Evolutionary conservation across 1,140 invertebrate species (phyloP), one percentile per base, ranked within the genome.

Genomic region (Eufriesea mexicana): DNA sequence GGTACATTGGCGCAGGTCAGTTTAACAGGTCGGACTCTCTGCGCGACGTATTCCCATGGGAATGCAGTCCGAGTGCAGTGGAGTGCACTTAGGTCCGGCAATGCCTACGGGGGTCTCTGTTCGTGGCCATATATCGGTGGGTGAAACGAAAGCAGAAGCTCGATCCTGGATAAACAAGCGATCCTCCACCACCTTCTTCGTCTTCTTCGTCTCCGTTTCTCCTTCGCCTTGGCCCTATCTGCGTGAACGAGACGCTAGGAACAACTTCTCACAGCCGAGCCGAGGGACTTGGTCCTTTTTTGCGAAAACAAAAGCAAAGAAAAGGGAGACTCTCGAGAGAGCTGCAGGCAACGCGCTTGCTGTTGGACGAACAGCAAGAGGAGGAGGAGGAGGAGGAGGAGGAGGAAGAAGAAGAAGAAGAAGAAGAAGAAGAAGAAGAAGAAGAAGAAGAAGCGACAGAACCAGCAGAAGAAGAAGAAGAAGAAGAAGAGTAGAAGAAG

Each of bases 271-370:
- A 85, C 85, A 89, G 85, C 85, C 91, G 83, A 88, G 89, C 87
- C 78, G 66, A 78, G 87, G 64, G 70, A 82, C 83, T 86, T 84
- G 79, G 83, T 83, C 80, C 87, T 90, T 92, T 90, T 92, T 92
- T 92, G 85, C 68, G 82, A 86, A 86, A 92, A 92, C 87, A 92
- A 92, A 92, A 92, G 89, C 86, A 90, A 91, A 86, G 84, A 89
- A 86, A 59, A 88, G 84, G 62, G 73, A 57, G 61, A 49, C 59
- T 54, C 81, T 54, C 81, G 59, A 23, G 71, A 74, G 87, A 68
- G 87, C 84, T 74, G 68, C 55, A 49, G 73, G 80, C 86, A 78
- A 81, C 76, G 79, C 62, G 79, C 62, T 71, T 77, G 42, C 28
- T 59, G 85, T 83, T 70, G 77, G 64, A 85, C 67, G 70, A 76